Conservation (phyloP, 53 echinoderm and acorn worm species). For the Mesocentrotus franciscanus region DNA sequence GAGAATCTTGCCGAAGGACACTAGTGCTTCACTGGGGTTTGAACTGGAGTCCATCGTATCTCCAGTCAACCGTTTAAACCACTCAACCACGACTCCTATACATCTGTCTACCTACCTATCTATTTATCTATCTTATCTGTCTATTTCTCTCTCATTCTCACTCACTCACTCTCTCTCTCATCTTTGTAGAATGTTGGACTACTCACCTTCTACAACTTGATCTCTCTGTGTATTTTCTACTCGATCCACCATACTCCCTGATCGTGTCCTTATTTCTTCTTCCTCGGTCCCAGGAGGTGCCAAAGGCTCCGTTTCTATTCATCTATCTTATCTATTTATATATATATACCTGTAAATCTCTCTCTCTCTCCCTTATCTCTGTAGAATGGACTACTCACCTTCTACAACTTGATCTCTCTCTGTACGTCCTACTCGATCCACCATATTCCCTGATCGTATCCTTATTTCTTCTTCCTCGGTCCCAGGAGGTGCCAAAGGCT, state of each 20-base stretch:
- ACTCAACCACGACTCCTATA: no score
- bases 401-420: conserved; percentile 55
- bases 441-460: conserved; percentile 57
- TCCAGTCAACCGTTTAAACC: no score
- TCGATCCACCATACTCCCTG: conserved; percentile 61
- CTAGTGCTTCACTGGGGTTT: no score
- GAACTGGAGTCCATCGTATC: no score
- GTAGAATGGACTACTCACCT: conserved; percentile 1
- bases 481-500: not conserved
- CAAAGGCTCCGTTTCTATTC: not conserved
- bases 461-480: conserved; percentile 51
- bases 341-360: no score
- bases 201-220: conserved; percentile 41
- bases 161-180: no score
- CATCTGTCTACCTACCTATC: no score
- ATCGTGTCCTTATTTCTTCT: conserved; percentile 53
- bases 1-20: no score
- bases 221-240: conserved; percentile 56
- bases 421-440: conserved; percentile 58
- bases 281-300: conserved; percentile 16
- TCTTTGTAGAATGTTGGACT: no score
- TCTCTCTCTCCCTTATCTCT: no score
- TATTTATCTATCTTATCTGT: no score
- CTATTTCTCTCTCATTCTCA: not conserved
- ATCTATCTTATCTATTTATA: no score